Percentiles rank a stretch among this genome's conserved stretches.
Conservation (phyloP, 2,888 invertebrate genomes). For the Amorpha juglandis region DNA sequence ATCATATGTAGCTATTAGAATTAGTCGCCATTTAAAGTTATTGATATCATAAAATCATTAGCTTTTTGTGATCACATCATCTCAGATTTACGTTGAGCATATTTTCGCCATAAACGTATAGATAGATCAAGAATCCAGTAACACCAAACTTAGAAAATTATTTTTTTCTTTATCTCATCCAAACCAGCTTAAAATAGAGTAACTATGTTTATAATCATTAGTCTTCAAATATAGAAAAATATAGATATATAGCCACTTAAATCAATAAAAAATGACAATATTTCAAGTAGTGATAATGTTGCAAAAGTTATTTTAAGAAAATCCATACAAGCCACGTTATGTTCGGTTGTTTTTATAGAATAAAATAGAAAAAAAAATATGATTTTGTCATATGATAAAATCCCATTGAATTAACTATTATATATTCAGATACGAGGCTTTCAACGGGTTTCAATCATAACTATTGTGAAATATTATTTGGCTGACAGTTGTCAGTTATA, state of each 20-base stretch:
- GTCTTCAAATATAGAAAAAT: not conserved
- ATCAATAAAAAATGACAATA: too few relatives aligned
- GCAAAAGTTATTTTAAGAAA: too few relatives aligned
- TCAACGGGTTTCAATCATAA: too few relatives aligned
- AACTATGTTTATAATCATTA: not conserved
- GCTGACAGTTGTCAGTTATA: too few relatives aligned
- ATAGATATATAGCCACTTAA: not conserved
- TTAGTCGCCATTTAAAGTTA: not conserved
- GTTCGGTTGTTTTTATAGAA: too few relatives aligned
- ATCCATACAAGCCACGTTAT: too few relatives aligned
- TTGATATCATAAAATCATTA: conserved; percentile 3
- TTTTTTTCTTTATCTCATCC: not conserved
- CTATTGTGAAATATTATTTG: too few relatives aligned
- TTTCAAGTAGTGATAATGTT: too few relatives aligned
- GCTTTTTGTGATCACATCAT: conserved; percentile 4
- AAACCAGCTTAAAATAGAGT: conserved; percentile 12
- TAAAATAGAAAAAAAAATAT: too few relatives aligned
- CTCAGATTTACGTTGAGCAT: not conserved
- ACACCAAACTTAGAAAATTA: conserved; percentile 1
- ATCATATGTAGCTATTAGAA: not conserved
- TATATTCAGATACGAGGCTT: too few relatives aligned
- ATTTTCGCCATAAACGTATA: not conserved
- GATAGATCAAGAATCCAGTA: not conserved
- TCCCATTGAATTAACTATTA: too few relatives aligned
- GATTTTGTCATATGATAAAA: too few relatives aligned